These are phyloP conservation scores for Galerucella pusilla DNA, from an alignment of 2,888 invertebrate genomes.

Conservation along the genomic window DNA sequence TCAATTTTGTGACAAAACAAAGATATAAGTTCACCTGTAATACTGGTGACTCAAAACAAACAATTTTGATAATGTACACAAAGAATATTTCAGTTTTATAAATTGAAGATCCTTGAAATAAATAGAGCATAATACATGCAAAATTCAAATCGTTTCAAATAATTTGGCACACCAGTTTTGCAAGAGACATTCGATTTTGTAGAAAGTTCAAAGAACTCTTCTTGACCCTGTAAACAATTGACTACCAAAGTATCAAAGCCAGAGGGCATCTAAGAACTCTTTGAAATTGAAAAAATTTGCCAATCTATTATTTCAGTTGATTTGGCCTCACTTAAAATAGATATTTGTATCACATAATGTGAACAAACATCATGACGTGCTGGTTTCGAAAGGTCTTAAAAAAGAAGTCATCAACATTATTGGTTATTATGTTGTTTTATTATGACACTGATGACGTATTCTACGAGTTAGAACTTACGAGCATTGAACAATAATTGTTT, in stretches of 20 bases:
- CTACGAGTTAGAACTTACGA: neutral
- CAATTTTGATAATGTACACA: slow-evolving; percentile 11
- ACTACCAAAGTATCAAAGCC: slow-evolving; percentile 21
- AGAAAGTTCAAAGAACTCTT: slow-evolving; percentile 57
- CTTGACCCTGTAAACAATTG: slow-evolving; percentile 54
- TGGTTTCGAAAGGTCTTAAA: slow-evolving; percentile 48
- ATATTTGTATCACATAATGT: slow-evolving; percentile 40
- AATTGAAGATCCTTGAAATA: slow-evolving; percentile 18
- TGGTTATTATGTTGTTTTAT: slow-evolving; percentile 29
- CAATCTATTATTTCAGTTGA: slow-evolving; percentile 13
- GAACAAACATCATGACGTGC: slow-evolving; percentile 55
- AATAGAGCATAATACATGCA: slow-evolving; percentile 22
- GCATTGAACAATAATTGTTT: neutral
- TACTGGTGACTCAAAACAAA: slow-evolving; percentile 4
- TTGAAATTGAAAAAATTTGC: neutral
- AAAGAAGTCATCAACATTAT: slow-evolving; percentile 51
- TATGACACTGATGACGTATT: slow-evolving; percentile 32
- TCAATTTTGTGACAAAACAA: neutral
- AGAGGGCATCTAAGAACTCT: slow-evolving; percentile 10
- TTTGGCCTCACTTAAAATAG: slow-evolving; percentile 28
- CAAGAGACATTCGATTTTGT: slow-evolving; percentile 41
- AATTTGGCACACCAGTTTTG: slow-evolving; percentile 34
- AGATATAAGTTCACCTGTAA: neutral
- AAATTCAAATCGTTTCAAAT: slow-evolving; percentile 18
- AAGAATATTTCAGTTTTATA: slow-evolving; percentile 12